Evolutionary conservation across 2,113 vertebrate species (phyloP), one percentile per base, ranked within the genome.

Genomic region (Solea solea): DNA sequence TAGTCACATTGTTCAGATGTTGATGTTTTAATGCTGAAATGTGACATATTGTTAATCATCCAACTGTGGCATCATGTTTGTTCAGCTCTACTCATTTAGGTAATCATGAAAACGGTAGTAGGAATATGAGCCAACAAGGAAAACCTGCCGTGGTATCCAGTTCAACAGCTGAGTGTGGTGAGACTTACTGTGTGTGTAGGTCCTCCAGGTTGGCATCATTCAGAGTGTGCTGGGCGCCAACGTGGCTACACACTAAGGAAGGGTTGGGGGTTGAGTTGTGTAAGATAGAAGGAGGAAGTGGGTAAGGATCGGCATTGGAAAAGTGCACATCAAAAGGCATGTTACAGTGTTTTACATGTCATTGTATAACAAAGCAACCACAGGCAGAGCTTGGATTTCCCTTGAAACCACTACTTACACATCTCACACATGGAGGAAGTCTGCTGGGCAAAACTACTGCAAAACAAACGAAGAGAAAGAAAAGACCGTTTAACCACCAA

Each of bases 151-250:
- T 50, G 16, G 4, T 50, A 25, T 64, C 59, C 74, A 62, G 59
- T 70, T 41, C 70, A 12, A 69, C 70, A 61, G 13, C 61, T 46
- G 0, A 68, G 64, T 64, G 65, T 53, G 5, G 15, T 45, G 39
- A 52, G n/a, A 83, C 92, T 93, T 74, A 94, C 93, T 89, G 91
- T 6, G 85, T 86, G 60, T 91, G 83, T 11, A 75, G 50, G 28
- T 91, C 89, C n/a, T 93, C 88, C 74, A 81, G 50, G 64, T 69
- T 89, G 78, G 83, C 68, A 27, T 84, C 84, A 21, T 80, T 85
- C 15, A 74, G 59, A 4, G 76, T 83, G 64, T 81, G 83, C 50
- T 78, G 88, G 78, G 76, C 44, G 16, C 44, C 42, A 5, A 52
- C 76, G 52, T 85, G 53, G 46, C 69, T 66, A 16, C 80, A 65